Evolutionary conservation across 2,113 vertebrate genomes (phyloP).

Genomic region (Pelmatolapia mariae): DNA sequence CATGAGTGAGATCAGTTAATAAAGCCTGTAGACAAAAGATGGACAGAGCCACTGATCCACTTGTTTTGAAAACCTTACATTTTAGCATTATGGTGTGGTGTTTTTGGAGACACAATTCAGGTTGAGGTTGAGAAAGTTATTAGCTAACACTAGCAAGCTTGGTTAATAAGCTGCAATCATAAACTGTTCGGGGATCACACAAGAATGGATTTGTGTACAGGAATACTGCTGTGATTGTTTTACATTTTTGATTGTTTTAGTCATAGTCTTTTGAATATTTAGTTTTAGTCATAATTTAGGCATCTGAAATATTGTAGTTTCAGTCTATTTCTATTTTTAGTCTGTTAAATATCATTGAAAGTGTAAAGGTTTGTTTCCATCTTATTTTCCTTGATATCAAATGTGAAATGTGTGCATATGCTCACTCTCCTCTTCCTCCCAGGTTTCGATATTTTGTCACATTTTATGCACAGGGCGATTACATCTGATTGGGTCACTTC

Average conservation of each 20-base stretch:
- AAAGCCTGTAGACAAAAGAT: neutral
- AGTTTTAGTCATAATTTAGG: neutral
- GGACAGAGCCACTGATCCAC: neutral
- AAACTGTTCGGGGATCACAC: neutral
- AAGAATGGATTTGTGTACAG: neutral
- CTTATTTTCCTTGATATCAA: neutral
- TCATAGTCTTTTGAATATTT: neutral
- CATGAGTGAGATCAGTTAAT: neutral
- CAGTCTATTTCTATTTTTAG: neutral
- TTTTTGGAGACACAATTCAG: neutral
- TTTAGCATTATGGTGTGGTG: neutral
- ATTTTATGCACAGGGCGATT: neutral
- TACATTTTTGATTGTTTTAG: neutral
- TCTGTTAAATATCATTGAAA: neutral
- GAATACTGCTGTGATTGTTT: neutral
- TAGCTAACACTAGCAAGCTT: neutral
- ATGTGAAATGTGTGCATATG: neutral
- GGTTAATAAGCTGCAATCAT: neutral
- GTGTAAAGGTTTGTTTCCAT: neutral
- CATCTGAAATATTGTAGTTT: neutral
- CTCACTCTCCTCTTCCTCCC: neutral
- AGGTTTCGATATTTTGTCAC: neutral
- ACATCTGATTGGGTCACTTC: neutral
- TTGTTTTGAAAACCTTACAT: neutral
- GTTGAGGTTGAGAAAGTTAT: neutral